A percentile compares a stretch with the other conserved stretches of the same genome.
These are phyloP conservation scores for Micrasema minimum DNA, from an alignment of 1,140 invertebrate genomes.

Conservation along the genomic window DNA sequence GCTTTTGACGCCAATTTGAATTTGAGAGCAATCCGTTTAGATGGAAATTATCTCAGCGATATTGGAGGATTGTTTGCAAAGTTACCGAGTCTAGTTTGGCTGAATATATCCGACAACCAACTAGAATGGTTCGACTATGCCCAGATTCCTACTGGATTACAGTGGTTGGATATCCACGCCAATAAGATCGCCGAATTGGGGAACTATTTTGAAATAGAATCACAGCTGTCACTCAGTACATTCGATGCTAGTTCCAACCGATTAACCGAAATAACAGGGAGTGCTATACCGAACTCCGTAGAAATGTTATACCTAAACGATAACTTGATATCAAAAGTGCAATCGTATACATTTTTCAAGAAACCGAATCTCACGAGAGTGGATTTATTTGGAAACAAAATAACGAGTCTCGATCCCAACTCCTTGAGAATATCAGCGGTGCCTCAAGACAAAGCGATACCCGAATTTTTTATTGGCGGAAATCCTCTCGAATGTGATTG, in stretches of 20 bases:
- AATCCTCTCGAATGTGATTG: conserved; percentile 94
- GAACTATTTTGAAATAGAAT: conserved; percentile 91
- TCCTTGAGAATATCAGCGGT: conserved; percentile 85
- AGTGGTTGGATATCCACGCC: conserved; percentile 90
- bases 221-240: conserved; percentile 81
- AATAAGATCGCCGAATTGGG: conserved; percentile 89
- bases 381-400: conserved; percentile 86
- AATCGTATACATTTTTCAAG: conserved; percentile 93
- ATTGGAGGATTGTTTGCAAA: conserved; percentile 87
- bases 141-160: conserved; percentile 86
- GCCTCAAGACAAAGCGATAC: conserved; percentile 78
- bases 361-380: conserved; percentile 90
- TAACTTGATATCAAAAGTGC: conserved; percentile 87
- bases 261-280: conserved; percentile 86
- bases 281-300: conserved; percentile 87
- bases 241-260: conserved; percentile 89
- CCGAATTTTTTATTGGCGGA: conserved; percentile 90
- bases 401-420: conserved; percentile 86
- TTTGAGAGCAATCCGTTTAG: conserved; percentile 86
- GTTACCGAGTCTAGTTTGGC: conserved; percentile 87
- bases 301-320: conserved; percentile 86
- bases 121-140: conserved; percentile 92
- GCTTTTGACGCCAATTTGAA: conserved; percentile 86
- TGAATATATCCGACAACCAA: conserved; percentile 92
- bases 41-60: conserved; percentile 87